These are phyloP conservation scores for Acropora yongei DNA, from an alignment of 64 coral and sea anemone genomes.

Conservation along the genomic window DNA sequence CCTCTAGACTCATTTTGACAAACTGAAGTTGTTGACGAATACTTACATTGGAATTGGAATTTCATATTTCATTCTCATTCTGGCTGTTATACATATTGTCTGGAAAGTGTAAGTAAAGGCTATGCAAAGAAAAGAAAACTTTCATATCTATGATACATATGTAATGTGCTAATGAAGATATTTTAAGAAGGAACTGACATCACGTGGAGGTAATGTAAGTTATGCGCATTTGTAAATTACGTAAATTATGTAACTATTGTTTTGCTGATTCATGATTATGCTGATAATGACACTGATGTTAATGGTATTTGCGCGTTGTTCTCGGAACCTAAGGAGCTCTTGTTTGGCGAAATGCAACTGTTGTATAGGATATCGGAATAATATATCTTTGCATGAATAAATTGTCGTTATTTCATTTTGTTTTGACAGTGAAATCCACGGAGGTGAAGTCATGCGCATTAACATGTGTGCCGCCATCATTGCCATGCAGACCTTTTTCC, in stretches of 20 bases:
- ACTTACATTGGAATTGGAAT: conserved; percentile 85
- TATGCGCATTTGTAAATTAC: too few relatives aligned
- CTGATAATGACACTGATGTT: too few relatives aligned
- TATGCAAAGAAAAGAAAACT: background rate
- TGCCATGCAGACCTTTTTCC: conserved; percentile 69
- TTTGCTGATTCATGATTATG: too few relatives aligned
- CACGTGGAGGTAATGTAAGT: too few relatives aligned
- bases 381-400: background rate
- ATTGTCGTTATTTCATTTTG: background rate
- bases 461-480: conserved; percentile 88
- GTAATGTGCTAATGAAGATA: too few relatives aligned
- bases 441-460: conserved; percentile 85
- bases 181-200: too few relatives aligned
- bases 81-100: conserved; percentile 74
- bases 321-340: too few relatives aligned
- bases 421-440: conserved; percentile 59
- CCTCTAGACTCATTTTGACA: conserved; percentile 18
- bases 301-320: too few relatives aligned
- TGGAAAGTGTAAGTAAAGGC: conserved; percentile 83
- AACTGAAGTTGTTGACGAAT: conserved; percentile 69
- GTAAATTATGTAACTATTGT: too few relatives aligned
- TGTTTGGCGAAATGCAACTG: too few relatives aligned
- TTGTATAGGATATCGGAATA: too few relatives aligned
- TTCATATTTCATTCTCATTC: conserved; percentile 70
- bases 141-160: too few relatives aligned